Evolutionary conservation across 2,797 vertebrate species (phyloP).

Genomic region (Nasua narica): DNA sequence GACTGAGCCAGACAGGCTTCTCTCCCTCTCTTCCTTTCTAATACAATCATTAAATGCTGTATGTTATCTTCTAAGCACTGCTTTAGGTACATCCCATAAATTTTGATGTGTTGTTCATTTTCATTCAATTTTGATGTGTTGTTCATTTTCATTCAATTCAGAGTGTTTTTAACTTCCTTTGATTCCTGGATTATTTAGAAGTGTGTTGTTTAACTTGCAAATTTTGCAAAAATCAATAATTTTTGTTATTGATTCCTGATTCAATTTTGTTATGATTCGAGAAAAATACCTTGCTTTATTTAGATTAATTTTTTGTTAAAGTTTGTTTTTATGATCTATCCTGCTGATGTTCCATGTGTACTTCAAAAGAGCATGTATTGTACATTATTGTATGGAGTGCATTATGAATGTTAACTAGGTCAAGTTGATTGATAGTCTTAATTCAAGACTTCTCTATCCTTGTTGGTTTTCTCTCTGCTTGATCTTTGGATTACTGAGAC

Average conservation of each 20-base stretch:
- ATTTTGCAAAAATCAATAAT: not conserved
- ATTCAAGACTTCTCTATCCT: not conserved
- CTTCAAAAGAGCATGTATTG: not conserved
- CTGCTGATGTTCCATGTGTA: not conserved
- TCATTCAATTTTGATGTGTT: too few species aligned
- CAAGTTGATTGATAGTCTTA: not conserved
- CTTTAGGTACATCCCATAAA: not conserved
- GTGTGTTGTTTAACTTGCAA: not conserved
- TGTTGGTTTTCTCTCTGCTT: not conserved
- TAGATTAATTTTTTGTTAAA: not conserved
- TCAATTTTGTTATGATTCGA: not conserved
- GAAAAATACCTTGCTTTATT: not conserved
- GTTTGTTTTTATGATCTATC: not conserved
- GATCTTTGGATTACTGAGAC: not conserved
- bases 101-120: not conserved
- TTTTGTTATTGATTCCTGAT: not conserved
- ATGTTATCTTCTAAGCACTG: not conserved
- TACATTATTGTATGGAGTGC: not conserved
- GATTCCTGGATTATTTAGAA: not conserved
- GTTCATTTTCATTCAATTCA: not conserved
- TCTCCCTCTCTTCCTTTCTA: not conserved
- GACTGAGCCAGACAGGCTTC: not conserved
- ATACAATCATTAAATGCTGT: not conserved
- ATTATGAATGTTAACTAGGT: constrained; percentile 6
- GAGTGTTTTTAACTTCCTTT: not conserved